Base-by-base conservation (phyloP, 2,888 invertebrate species). In the Drosophila algonquin region DNA sequence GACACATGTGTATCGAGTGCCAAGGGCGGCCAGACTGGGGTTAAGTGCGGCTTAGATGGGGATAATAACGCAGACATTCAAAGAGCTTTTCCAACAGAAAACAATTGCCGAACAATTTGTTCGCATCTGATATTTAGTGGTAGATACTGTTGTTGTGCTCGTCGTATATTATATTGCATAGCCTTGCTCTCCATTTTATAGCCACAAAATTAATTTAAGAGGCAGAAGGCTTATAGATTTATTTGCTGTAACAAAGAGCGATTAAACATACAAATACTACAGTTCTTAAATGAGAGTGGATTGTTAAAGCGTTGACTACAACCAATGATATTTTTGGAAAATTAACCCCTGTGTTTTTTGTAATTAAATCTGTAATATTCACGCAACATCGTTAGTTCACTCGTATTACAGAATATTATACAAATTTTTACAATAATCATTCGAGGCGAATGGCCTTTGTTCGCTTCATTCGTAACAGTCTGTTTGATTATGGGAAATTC, bases 41-140 rank as follows among this genome's bases (percentile, higher is more conserved):
- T 72, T 71, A 71, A 71, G 63, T 72, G 63, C 63, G 58, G 58
- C 71, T 71, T 71, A 44, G 70, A 48, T 71, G 70, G 69, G 61
- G 61, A 69, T 71, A 71, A 71, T 71, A 69, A 53, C 44, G 32
- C 51, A 45, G 58, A 24, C 57, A 70, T 53, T 59, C 50, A 55
- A 35, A 18, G 16, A 21, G 54, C 35, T 21, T 50, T 48, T 27
- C 18, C n/a, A 50, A 21, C 24, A 27, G 12, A 16, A 52, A 30
- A 16, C 16, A 16, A 32, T 30, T 40, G 56, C 65, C 30, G 40
- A 65, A 47, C 67, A 64, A 65, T 68, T 44, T 53, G 62, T 35
- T 30, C 40, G 45, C 55, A 55, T 55, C 40, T 55, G 63, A 67
- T 67, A 63, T 50, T 64, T 67, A 67, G 45, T 51, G 27, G 30